A percentile compares a stretch with the other conserved stretches of the same genome.
phyloP scores from a whole-genome alignment of 2,797 vertebrate species.

The Poeciliopsis infans region DNA sequence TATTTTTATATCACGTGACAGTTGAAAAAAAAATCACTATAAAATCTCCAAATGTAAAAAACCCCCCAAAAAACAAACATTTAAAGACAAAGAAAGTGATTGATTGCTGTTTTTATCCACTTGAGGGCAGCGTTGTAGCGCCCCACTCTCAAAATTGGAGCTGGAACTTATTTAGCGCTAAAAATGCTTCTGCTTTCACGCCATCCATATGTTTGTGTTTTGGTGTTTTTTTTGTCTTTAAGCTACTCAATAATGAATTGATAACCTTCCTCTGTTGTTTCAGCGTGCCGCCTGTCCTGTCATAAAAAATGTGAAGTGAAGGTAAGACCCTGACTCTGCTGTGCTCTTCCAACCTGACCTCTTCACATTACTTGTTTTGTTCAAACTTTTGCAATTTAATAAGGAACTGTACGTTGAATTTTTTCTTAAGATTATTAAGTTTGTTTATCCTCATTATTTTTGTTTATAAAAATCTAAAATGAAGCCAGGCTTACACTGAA shows the following conservation, averaged over 20 bases:
- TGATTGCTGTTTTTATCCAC: constrained; percentile 52
- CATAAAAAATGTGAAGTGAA: constrained; percentile 80
- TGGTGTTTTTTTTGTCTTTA: neutral
- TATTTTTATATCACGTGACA: neutral
- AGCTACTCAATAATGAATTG: neutral
- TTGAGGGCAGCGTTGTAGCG: constrained; percentile 66
- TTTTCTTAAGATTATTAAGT: neutral
- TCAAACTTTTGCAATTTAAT: neutral
- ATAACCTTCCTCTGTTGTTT: constrained; percentile 35
- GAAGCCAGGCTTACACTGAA: constrained; percentile 28
- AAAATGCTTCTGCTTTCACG: neutral
- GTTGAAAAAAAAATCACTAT: neutral
- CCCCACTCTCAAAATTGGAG: neutral
- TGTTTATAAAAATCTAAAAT: too few species aligned
- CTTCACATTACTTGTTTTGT: neutral
- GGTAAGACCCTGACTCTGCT: constrained; percentile 57
- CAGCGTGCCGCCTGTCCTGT: constrained; percentile 72
- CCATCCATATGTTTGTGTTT: neutral
- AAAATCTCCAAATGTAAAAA: neutral
- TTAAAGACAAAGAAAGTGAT: neutral
- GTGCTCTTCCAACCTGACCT: neutral
- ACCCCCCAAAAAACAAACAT: neutral
- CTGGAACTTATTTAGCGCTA: constrained; percentile 27
- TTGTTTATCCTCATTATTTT: neutral
- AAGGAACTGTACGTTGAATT: neutral